These are phyloP conservation scores for Cassiopea andromeda DNA, from an alignment of 30 jellyfish, hydroid and myxozoan species.

Conservation along the genomic window DNA sequence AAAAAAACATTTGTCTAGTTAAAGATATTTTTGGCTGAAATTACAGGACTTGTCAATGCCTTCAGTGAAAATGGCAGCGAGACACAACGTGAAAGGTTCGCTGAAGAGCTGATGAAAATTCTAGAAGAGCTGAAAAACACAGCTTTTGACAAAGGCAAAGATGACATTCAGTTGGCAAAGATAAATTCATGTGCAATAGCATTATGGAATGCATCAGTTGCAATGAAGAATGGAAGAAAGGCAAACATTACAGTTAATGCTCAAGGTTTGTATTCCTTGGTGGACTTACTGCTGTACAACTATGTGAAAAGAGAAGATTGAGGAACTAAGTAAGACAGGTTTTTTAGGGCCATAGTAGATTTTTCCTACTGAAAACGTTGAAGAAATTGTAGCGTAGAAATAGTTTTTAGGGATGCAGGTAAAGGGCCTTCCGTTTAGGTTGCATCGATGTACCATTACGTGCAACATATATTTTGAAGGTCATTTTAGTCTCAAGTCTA, in stretches of 20 bases:
- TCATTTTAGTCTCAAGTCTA: not conserved
- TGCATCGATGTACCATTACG: too few relatives aligned
- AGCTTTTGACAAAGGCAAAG: conserved; percentile 13
- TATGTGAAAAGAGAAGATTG: not conserved
- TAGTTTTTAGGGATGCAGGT: too few relatives aligned
- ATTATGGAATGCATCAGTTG: conserved; percentile 81
- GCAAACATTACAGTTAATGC: conserved; percentile 63
- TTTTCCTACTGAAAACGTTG: too few relatives aligned
- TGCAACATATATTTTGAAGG: too few relatives aligned
- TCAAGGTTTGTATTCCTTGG: conserved; percentile 50
- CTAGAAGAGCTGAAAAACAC: not conserved
- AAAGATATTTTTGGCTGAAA: not conserved
- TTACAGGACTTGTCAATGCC: conserved; percentile 12
- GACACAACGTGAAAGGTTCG: not conserved
- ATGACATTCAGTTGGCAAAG: conserved; percentile 39
- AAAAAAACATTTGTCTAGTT: too few relatives aligned
- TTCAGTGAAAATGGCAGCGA: conserved; percentile 18
- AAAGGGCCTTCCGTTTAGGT: too few relatives aligned
- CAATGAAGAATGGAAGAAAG: conserved; percentile 71
- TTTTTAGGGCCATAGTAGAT: not conserved
- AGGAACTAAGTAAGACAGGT: not conserved
- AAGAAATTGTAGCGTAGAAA: too few relatives aligned
- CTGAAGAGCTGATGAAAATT: conserved; percentile 9
- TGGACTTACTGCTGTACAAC: too few relatives aligned
- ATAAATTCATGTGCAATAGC: conserved; percentile 71